phyloP scores from a whole-genome alignment of 2,113 vertebrate genomes.

The Columba livia region DNA sequence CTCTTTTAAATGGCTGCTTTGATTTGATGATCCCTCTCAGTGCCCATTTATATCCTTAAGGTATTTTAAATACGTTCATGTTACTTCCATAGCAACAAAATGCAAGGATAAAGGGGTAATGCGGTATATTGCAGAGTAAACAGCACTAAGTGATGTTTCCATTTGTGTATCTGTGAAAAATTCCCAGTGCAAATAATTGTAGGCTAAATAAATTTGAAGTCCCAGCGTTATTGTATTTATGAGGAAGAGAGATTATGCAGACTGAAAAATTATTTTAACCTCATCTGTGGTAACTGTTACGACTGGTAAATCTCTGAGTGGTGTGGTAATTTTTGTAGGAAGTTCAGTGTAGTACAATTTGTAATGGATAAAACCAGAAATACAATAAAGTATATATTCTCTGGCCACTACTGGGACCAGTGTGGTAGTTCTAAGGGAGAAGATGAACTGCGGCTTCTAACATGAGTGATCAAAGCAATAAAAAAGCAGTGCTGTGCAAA shows the following conservation, averaged over 20 bases:
- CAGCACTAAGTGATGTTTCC: background rate
- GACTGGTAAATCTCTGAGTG: slow-evolving; percentile 24
- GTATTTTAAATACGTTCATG: background rate
- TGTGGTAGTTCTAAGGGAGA: slow-evolving; percentile 1
- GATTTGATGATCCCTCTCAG: background rate
- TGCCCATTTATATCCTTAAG: background rate
- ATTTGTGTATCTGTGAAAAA: background rate
- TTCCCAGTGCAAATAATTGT: background rate
- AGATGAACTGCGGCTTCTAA: background rate
- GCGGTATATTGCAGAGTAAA: background rate
- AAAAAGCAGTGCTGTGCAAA: background rate
- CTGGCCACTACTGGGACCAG: background rate
- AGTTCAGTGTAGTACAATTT: slow-evolving; percentile 16
- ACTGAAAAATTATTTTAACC: background rate
- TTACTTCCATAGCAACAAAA: background rate
- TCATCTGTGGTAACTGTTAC: background rate
- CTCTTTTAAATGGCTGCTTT: background rate
- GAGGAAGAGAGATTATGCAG: background rate
- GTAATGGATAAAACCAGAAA: slow-evolving; percentile 40
- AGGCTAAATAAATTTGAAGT: background rate
- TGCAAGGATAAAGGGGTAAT: background rate
- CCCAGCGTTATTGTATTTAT: background rate
- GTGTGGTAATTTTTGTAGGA: slow-evolving; percentile 49
- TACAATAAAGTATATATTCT: background rate
- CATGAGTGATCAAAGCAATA: background rate